Evolutionary conservation across 2,113 vertebrate genomes (phyloP), one percentile per base, ranked within the genome.

Genomic region (Hemicordylus capensis): DNA sequence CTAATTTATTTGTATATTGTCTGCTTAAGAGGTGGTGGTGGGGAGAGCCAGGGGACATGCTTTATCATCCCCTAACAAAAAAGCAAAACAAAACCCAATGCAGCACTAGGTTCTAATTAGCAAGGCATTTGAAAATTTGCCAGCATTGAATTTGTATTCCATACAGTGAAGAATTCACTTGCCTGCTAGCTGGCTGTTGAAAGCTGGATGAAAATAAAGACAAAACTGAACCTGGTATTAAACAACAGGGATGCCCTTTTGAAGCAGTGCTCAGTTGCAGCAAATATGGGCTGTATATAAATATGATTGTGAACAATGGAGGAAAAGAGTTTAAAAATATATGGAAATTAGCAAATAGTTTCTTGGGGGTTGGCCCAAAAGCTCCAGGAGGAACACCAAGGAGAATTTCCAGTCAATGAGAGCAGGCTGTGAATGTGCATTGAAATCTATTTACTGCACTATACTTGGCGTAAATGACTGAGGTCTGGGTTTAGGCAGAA

Each of bases 121-220:
- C 87, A 87, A 89, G 66, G 51, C 51, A n/a, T 85, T 89, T 84
- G 28, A 37, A 70, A 79, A 42, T 0, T n/a, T 69, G 72, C 37
- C 81, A 93, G 89, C 79, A 69, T 42, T 78, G 72, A 56, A 19
- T 80, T 84, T 64, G 73, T 26, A 6, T 83, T 69, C 0, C 58
- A 20, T 3, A n/a, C 79, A 83, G 85, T 39, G 74, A 91, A 84
- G 54, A 0, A 0, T 76, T 89, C 59, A 89, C 84, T 51, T 73
- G 88, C 72, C 51, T 76, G 66, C 75, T 90, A 81, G 91, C 80
- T 31, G 70, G 74, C 44, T 88, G 85, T 86, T 92, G 89, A 85
- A 91, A 88, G 84, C 76, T 89, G 83, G 87, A 76, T 90, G 79
- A 90, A n/a, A 90, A 88, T 86, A 74, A 69, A 76, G 82, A 89